A percentile compares a stretch with the other conserved stretches of the same genome.
Evolutionary conservation across 2,113 vertebrate genomes (phyloP).

Genomic region (Paedocypris sp.): DNA sequence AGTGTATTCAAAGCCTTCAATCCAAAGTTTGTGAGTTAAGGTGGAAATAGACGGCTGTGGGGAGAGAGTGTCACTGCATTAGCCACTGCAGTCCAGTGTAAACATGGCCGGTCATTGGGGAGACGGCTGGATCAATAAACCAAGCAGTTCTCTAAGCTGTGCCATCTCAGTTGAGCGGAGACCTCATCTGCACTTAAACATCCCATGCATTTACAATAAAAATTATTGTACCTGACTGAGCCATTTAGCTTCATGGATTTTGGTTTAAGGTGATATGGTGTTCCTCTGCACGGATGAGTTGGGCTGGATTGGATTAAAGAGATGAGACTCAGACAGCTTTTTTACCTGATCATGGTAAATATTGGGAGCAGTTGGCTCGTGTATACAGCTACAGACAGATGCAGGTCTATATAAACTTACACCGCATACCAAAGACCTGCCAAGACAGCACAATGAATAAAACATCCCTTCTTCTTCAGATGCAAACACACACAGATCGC

Average conservation of each 20-base stretch:
- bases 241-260: no score
- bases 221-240: no score
- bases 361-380: no score
- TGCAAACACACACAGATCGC: constrained; percentile 8
- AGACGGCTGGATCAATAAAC: constrained; percentile 23
- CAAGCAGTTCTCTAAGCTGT: not conserved
- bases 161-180: not conserved
- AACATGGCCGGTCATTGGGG: constrained; percentile 29
- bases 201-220: not conserved
- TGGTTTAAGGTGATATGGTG: no score
- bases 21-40: not conserved
- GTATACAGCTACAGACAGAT: constrained; percentile 4
- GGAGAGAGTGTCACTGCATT: constrained; percentile 25
- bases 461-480: constrained; percentile 11
- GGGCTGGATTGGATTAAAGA: no score
- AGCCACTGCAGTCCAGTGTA: constrained; percentile 32
- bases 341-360: no score
- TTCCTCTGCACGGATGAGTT: no score
- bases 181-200: not conserved
- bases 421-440: constrained; percentile 20
- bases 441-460: constrained; percentile 22
- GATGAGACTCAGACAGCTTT: no score
- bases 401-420: not conserved
- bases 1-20: no score
- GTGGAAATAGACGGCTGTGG: not conserved